Conservation (phyloP, 2,797 vertebrate species). For the Betta splendens region DNA sequence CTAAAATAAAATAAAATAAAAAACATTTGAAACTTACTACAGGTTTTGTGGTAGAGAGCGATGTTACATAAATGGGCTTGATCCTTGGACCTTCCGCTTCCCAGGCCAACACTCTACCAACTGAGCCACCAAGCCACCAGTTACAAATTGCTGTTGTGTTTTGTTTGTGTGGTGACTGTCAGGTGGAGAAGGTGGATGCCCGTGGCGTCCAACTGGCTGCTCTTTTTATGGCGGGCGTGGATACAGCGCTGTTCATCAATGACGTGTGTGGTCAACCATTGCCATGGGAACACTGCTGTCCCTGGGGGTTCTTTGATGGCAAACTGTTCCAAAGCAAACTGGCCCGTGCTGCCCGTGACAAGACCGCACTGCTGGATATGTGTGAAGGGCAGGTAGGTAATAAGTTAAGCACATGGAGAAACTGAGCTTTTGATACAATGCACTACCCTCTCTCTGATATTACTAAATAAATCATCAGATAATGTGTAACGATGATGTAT, state of each 20-base stretch:
- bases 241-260: conserved; percentile 91
- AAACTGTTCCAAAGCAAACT: conserved; percentile 94
- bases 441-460: no score
- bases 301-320: conserved; percentile 94
- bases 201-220: conserved; percentile 92
- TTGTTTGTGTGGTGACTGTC: conserved; percentile 13
- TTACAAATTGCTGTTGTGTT: neutral
- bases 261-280: conserved; percentile 94
- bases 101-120: no score
- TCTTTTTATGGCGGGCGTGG: conserved; percentile 92
- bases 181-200: conserved; percentile 93
- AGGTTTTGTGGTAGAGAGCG: no score
- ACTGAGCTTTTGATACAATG: no score
- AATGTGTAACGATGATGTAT: no score
- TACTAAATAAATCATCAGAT: no score
- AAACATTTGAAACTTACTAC: no score
- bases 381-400: conserved; percentile 94
- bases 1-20: no score
- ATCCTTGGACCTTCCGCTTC: no score
- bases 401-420: neutral
- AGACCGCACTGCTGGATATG: conserved; percentile 88
- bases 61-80: no score
- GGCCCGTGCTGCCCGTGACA: conserved; percentile 85
- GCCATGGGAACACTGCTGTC: conserved; percentile 94
- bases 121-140: no score